phyloP scores from a whole-genome alignment of 2,113 vertebrate species.

The Chauna torquata region DNA sequence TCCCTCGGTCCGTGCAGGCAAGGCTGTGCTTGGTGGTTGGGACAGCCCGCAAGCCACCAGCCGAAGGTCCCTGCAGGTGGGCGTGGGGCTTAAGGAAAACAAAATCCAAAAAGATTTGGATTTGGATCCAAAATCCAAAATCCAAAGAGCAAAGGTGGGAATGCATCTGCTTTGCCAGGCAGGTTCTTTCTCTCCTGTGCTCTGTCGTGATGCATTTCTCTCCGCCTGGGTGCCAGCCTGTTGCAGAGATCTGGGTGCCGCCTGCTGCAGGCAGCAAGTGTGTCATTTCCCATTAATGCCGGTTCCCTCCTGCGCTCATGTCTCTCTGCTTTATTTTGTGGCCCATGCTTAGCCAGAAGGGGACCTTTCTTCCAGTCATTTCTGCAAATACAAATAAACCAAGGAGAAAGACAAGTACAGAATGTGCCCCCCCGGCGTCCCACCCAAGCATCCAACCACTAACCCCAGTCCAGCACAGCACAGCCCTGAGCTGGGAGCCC shows the following conservation, averaged over 20 bases:
- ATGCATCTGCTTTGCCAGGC: neutral
- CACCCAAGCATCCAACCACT: fast-evolving
- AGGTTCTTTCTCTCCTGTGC: neutral
- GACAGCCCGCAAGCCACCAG: neutral
- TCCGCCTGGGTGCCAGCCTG: neutral
- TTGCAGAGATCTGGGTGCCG: neutral
- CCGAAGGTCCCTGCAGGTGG: neutral
- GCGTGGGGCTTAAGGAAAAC: neutral
- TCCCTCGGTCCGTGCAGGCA: neutral
- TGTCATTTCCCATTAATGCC: neutral
- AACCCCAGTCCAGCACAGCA: neutral
- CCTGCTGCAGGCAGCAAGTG: neutral
- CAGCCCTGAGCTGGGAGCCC: neutral
- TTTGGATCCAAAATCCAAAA: no score
- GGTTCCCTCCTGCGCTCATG: neutral
- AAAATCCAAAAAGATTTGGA: neutral
- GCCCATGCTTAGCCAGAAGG: neutral
- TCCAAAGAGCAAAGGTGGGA: neutral
- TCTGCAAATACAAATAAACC: neutral
- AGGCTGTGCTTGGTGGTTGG: neutral
- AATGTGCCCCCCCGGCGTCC: neutral
- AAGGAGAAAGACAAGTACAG: neutral
- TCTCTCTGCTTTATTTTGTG: neutral
- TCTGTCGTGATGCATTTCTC: no score
- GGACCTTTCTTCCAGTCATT: neutral